Evolutionary conservation across 2,888 invertebrate species (phyloP), one percentile per base, ranked within the genome.

Genomic region (Pyrgus malvae): DNA sequence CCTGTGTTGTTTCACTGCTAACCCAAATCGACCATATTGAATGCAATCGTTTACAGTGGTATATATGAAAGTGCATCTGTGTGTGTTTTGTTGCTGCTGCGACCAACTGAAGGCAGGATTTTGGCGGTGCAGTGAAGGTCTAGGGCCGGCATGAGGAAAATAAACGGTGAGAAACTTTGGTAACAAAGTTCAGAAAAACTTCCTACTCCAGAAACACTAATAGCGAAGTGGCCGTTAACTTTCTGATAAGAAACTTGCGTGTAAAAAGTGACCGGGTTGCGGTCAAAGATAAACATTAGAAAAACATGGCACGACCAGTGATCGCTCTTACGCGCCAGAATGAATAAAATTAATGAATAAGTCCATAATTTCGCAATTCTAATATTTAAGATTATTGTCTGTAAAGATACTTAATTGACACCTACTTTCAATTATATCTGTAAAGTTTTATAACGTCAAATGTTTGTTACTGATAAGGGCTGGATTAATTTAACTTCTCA

Each of bases 111-210:
- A 72, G 73, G 73, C 80, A 78, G 86, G 88, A 86, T 86, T 88
- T 85, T 81, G 83, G 80, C 79, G 81, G 81, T 74, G 77, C 80
- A 70, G 77, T 78, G 74, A 83, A 82, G 83, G 82, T 82, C 81
- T 83, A 79, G 81, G 77, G 72, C 78, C 79, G 76, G 72, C 75
- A 89, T 89, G 89, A 84, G 89, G 76, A 90, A 90, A 87, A 88
- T 88, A 82, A 89, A 90, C 72, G 89, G 89, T 90, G 74, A 82
- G 84, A 58, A 69, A 60, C 37, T 38, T 14, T 56, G 33, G 27
- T 33, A 42, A 50, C 44, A 57, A 57, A 16, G 16, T 9, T 11
- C 3, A 14, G 17, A 35, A 4, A 14, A 14, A 3, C 35, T 17
- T 16, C 14, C 8, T 35, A 16, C 9, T 16, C 35, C 33, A 14